Base-by-base conservation (phyloP, 2,888 invertebrate genomes). In the Choristoneura rosaceana region DNA sequence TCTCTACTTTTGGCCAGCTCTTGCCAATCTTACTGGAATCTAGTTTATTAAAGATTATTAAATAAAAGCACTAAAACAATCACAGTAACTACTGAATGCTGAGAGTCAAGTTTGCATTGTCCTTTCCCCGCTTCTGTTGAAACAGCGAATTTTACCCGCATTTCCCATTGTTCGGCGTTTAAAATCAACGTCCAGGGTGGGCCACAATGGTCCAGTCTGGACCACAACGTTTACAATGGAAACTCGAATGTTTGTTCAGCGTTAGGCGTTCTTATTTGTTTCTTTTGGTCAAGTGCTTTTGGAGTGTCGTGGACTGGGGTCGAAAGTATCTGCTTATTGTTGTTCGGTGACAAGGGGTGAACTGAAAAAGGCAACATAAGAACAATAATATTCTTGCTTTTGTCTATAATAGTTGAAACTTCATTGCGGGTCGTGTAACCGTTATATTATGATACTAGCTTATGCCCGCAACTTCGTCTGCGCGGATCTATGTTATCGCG, bases 111-210 rank as follows among this genome's bases (percentile, higher is more conserved):
- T 64, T 38, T 12, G 64, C 47, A 50, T 64, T 64, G 34, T 64
- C 38, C 61, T 62, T 67, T 71, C 62, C 63, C 70, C 60, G 52
- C 61, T 9, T 41, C 67, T 68, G 71, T 71, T 67, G 71, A 52
- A 62, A 63, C 67, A 47, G 47, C 71, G 71, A 68, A 67, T 71
- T 67, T 71, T 58, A 66, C 43, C 67, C 71, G 47, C 67, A 47
- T 47, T 50, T 25, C 43, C 66, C 47, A 71, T 71, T 71, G 71
- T 71, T 10, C 67, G 58, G 41, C 71, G 67, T 63, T 71, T 71
- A 71, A 71, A 67, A 68, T 68, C 71, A 55, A 60, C 70, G 62
- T 12, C 71, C 10, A 45, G 38, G 71, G 43, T 60, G 61, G 61
- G 17, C 65, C 60, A 61, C 71, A 66, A 67, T 71, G 67, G 71